A percentile compares a stretch with the other conserved stretches of the same genome.
Evolutionary conservation across 2,888 invertebrate species (phyloP).

Genomic region (Trichopria drosophilae): DNA sequence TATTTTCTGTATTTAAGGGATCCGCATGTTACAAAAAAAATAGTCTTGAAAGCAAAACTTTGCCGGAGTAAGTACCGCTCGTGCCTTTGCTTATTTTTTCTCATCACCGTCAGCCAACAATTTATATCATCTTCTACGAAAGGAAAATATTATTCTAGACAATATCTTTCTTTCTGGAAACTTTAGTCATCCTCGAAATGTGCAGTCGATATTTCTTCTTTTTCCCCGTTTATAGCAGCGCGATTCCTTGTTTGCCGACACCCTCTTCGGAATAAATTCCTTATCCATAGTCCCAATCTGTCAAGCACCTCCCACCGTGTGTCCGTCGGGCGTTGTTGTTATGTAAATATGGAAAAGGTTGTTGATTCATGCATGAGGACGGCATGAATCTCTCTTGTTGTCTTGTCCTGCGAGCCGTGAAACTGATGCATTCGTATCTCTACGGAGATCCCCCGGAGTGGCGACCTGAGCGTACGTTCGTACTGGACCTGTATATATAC

Average conservation of each 20-base stretch:
- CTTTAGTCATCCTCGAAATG: background rate
- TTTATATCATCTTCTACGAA: too few relatives aligned
- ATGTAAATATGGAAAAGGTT: conserved; percentile 58
- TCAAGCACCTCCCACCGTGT: conserved; percentile 46
- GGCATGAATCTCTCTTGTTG: conserved; percentile 52
- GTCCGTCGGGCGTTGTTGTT: conserved; percentile 51
- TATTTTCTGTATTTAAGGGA: too few relatives aligned
- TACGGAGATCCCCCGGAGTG: conserved; percentile 36
- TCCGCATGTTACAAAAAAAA: too few relatives aligned
- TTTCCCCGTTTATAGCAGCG: background rate
- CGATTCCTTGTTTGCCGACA: conserved; percentile 29
- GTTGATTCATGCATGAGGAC: conserved; percentile 56
- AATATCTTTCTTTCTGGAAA: too few relatives aligned
- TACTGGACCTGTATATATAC: conserved; percentile 31
- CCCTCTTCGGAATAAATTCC: conserved; percentile 42
- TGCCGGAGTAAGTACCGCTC: too few relatives aligned
- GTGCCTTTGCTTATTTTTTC: too few relatives aligned
- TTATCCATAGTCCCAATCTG: conserved; percentile 53
- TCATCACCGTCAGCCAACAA: too few relatives aligned
- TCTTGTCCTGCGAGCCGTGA: conserved; percentile 57
- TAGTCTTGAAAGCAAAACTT: too few relatives aligned
- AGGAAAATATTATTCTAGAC: too few relatives aligned
- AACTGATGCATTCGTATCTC: conserved; percentile 57
- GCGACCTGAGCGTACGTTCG: conserved; percentile 36
- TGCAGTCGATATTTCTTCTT: background rate